A percentile compares a stretch with the other conserved stretches of the same genome.
These are phyloP conservation scores for Caenorhabditis sinica DNA, from an alignment of 2,888 invertebrate species.

Conservation along the genomic window DNA sequence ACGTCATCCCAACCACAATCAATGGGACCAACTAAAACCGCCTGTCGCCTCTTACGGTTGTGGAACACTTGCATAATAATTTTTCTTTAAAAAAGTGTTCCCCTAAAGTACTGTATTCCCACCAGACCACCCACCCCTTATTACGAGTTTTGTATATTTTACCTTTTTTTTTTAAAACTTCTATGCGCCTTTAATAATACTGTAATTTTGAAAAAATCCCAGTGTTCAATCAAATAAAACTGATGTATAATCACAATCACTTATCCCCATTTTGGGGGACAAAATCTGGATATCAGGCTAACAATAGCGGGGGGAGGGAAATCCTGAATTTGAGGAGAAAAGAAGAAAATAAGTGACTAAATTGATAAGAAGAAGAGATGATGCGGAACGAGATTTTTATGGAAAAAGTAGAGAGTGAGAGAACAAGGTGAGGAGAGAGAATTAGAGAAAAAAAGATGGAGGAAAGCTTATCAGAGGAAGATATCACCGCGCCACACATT, in stretches of 20 bases:
- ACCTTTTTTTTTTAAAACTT: not conserved
- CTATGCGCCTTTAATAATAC: constrained; percentile 7
- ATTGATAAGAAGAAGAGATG: constrained; percentile 44
- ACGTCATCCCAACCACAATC: constrained; percentile 30
- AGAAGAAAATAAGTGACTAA: constrained; percentile 13
- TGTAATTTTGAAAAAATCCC: not conserved
- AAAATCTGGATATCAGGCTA: constrained; percentile 4
- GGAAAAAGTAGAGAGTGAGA: not conserved
- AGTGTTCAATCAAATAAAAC: not conserved
- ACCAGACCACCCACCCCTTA: not conserved
- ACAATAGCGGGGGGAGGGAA: constrained; percentile 12
- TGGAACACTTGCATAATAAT: constrained; percentile 41
- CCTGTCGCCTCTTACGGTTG: constrained; percentile 33
- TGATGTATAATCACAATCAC: not conserved
- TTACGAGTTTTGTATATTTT: constrained; percentile 45
- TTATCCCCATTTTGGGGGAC: no score
- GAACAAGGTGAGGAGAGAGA: not conserved
- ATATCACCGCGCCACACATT: not conserved
- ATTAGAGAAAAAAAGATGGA: not conserved
- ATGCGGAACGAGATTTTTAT: constrained; percentile 62
- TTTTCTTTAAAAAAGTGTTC: constrained; percentile 1
- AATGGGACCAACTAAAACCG: constrained; percentile 55
- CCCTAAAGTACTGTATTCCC: not conserved
- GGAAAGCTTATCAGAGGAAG: not conserved
- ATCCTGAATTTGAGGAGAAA: constrained; percentile 5